Evolutionary conservation across 2,888 invertebrate species (phyloP), one percentile per base, ranked within the genome.

Genomic region (Formica aserva): DNA sequence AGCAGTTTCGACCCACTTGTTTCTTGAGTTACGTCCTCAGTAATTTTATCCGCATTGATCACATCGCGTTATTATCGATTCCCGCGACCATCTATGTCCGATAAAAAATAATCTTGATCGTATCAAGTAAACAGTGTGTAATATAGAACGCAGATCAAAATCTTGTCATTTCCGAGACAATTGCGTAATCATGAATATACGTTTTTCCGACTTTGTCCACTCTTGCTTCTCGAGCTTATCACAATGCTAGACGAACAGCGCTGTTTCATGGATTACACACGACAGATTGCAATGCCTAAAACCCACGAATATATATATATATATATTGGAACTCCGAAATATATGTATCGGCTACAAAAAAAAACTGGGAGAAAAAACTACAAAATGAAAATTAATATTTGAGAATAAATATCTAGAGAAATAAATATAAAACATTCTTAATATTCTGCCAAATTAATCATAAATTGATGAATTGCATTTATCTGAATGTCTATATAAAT

Each of bases 101-200:
- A 71, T 80, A 80, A 80, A 45, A 78, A 69, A 71, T 60, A 80
- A 80, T 60, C 71, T 41, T 45, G 60, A 78, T 78, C 35, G 41
- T 57, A 60, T 60, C 60, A 45, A 69, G 78, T 69, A 80, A 80
- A 41, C 60, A n/a, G 18, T 60, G 69, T 69, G 78, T 26, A 38
- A 78, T 67, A 35, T 69, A 45, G 48, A 71, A 62, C 78, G 69
- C 60, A 57, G 45, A 71, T 80, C 71, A 38, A 66, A 41, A 22
- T 3, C 11, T 22, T 29, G 26, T 45, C 45, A 35, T 71, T 69
- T 69, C 26, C 69, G 69, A 45, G 52, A 78, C 78, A 78, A 69
- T 69, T 32, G 9, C 41, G 41, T 32, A 60, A 60, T 22, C 77
- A 41, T 15, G 45, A 69, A 71, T 55, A 52, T n/a, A 66, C 69